Percentiles rank a stretch among this genome's conserved stretches.
Conservation (phyloP, 2,113 vertebrate genomes). For the Marcusenius ussheri region DNA sequence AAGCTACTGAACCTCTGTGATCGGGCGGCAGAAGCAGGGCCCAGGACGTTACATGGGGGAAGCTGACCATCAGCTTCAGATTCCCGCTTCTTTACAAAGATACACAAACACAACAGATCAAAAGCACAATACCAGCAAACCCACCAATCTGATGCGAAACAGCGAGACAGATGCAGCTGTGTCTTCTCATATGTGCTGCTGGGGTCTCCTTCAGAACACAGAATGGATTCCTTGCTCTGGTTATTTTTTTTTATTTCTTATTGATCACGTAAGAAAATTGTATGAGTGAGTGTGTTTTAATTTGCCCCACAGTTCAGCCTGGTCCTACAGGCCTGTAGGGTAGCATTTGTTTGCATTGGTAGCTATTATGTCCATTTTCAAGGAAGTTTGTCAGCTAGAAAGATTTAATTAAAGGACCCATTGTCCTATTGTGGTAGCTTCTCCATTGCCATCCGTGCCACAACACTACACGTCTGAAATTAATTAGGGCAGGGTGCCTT, state of each 20-base stretch:
- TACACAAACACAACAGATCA: neutral
- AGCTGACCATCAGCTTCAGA: neutral
- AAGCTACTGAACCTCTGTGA: neutral
- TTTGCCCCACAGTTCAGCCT: neutral
- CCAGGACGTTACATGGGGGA: neutral
- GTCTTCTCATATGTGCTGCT: neutral
- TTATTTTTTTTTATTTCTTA: neutral
- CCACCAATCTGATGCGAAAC: neutral
- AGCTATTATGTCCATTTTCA: conserved; percentile 52
- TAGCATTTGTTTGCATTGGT: conserved; percentile 20
- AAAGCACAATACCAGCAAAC: neutral
- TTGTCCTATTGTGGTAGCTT: conserved; percentile 53
- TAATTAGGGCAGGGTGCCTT: conserved; percentile 54
- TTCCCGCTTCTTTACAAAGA: neutral
- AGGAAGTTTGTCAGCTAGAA: conserved; percentile 55
- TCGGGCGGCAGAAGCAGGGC: neutral
- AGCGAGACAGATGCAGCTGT: neutral
- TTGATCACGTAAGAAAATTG: neutral
- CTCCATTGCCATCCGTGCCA: conserved; percentile 56
- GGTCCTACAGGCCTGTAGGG: conserved; percentile 19
- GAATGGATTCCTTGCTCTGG: neutral
- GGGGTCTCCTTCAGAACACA: neutral
- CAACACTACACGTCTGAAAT: conserved; percentile 66
- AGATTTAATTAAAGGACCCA: conserved; percentile 64
- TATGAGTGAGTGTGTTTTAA: neutral